These are phyloP conservation scores for Ceramica pisi DNA, from an alignment of 2,888 invertebrate species.

Conservation along the genomic window DNA sequence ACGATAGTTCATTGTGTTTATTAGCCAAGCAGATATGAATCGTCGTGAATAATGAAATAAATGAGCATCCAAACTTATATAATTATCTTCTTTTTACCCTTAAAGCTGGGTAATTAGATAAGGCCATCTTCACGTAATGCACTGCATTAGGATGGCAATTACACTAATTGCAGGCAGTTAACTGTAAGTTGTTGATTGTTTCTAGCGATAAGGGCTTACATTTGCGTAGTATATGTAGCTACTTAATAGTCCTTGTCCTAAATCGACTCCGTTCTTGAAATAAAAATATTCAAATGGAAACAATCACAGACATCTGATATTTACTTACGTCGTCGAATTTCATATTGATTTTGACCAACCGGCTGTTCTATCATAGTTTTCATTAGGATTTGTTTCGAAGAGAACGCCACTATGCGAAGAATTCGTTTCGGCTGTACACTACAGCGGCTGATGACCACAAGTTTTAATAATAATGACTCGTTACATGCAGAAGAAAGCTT, in stretches of 20 bases:
- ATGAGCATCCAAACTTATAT: constrained; percentile 7
- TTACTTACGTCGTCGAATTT: not conserved
- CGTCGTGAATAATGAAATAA: constrained; percentile 51
- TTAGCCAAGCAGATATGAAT: constrained; percentile 48
- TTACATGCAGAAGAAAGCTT: constrained; percentile 24
- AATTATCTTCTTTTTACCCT: constrained; percentile 9
- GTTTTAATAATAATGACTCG: too few species aligned
- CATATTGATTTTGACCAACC: not conserved
- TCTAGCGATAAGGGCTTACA: constrained; percentile 13
- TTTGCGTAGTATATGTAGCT: constrained; percentile 12
- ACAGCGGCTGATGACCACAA: not conserved
- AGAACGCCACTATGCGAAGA: not conserved
- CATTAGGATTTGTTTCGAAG: not conserved
- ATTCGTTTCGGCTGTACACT: constrained; percentile 26
- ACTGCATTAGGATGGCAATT: constrained; percentile 38
- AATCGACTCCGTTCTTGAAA: constrained; percentile 15
- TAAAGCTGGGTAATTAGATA: constrained; percentile 16
- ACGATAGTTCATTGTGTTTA: constrained; percentile 65
- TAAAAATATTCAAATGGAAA: constrained; percentile 15
- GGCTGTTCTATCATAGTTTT: not conserved
- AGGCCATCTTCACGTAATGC: not conserved
- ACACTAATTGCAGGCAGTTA: constrained; percentile 47
- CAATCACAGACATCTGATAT: constrained; percentile 16
- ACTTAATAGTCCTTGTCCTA: constrained; percentile 31
- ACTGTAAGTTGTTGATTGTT: constrained; percentile 26